phyloP scores from a whole-genome alignment of 2,113 vertebrate genomes.

The Corythoichthys intestinalis region DNA sequence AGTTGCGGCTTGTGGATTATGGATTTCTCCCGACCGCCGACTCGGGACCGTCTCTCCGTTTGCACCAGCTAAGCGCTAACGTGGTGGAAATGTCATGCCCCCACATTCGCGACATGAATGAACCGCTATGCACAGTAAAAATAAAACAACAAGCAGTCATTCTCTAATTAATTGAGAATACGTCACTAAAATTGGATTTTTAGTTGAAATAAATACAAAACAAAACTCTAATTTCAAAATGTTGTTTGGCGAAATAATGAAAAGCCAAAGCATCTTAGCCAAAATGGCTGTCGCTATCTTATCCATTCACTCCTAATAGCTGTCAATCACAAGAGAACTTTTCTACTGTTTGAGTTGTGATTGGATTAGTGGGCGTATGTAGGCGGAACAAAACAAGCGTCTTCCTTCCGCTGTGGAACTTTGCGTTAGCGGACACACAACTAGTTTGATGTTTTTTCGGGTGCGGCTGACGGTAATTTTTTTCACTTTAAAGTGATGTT shows the following conservation, averaged over 20 bases:
- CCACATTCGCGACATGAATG: too few species aligned
- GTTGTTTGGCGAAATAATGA: neutral
- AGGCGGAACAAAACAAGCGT: neutral
- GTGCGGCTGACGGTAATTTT: neutral
- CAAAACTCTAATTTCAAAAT: too few species aligned
- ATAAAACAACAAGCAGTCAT: too few species aligned
- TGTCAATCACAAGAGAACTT: neutral
- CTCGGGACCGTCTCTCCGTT: neutral
- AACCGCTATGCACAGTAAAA: too few species aligned
- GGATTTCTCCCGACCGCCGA: constrained; percentile 16
- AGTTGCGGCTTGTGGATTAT: constrained; percentile 23
- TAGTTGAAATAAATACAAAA: too few species aligned
- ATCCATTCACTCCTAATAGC: neutral
- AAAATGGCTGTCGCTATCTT: neutral
- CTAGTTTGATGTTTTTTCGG: neutral
- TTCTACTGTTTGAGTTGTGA: neutral
- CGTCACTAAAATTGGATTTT: too few species aligned
- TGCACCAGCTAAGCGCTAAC: neutral
- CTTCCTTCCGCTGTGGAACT: neutral
- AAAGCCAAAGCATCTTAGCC: neutral
- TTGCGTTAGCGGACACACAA: neutral
- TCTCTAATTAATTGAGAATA: too few species aligned
- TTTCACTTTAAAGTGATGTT: neutral
- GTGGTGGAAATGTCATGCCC: neutral
- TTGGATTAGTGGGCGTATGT: neutral